Base-by-base conservation (phyloP, 2,888 invertebrate species). In the Matsumyia berberina region DNA sequence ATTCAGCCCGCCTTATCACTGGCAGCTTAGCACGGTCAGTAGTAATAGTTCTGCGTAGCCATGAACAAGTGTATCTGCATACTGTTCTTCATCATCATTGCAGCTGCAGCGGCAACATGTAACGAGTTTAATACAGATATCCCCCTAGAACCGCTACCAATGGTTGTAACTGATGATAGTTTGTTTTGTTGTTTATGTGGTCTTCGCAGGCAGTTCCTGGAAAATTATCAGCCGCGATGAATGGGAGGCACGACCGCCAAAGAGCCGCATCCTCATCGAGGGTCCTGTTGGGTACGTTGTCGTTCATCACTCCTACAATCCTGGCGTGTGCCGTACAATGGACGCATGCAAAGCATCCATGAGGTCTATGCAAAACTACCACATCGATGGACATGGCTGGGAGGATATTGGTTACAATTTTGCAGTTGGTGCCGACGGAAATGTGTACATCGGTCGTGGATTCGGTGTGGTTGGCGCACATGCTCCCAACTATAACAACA, bases 381-480 rank as follows among this genome's bases (percentile, higher is more conserved):
- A 95, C 88, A 93, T 93, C 87, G 91, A 92, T 78, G 89, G 91
- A 76, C 90, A 91, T 51, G 92, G 90, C 0, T 95, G 95, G 94
- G 93, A 93, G 17, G 95, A 95, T 88, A 94, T 95, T 87, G 95
- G 95, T 5, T 93, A 88, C 89, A 95, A 94, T 88, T 96, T 95
- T 89, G 93, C 93, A 29, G 93, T 95, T 19, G 95, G 95, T 3
- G 94, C 94, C 7, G 95, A 95, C 81, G 94, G 94, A 0, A 91
- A 92, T 0, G 94, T 93, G 0, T 95, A 95, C 24, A 53, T 70
- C 86, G 95, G 95, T 1, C 92, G 95, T 7, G 95, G 95, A 0
- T 96, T 95, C 94, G 91, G 93, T 35, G 88, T 90, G 4, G 91
- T 93, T 0, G 95, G 95, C 0, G 95, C 95, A 0, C 96, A 96